A percentile compares a stretch with the other conserved stretches of the same genome.
Conservation (phyloP, 2,113 vertebrate genomes). For the Neodontobutis hainanensis region DNA sequence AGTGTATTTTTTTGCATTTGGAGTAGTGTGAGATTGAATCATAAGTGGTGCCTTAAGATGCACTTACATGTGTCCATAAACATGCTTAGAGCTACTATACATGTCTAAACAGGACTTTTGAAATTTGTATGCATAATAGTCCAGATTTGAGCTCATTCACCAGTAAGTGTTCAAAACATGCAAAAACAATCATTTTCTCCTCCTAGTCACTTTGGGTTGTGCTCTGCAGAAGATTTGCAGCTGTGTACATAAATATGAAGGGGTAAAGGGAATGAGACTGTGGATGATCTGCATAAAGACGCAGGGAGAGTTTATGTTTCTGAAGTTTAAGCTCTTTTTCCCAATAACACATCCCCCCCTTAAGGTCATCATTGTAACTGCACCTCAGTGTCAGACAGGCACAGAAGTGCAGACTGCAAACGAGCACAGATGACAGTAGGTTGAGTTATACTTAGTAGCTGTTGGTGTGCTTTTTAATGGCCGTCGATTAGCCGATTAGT, state of each 20-base stretch:
- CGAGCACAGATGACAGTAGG: too few relatives aligned
- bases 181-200: not conserved
- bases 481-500: too few relatives aligned
- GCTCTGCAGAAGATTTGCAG: not conserved
- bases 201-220: not conserved
- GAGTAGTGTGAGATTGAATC: not conserved
- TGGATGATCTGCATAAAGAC: not conserved
- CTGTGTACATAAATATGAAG: not conserved
- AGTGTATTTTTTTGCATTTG: not conserved
- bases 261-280: not conserved
- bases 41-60: not conserved
- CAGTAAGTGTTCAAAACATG: not conserved
- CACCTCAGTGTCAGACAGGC: not conserved
- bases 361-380: conserved; percentile 16
- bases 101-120: too few relatives aligned
- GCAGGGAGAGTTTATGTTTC: not conserved
- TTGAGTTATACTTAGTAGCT: too few relatives aligned
- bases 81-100: not conserved
- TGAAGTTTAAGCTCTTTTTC: conserved; percentile 1
- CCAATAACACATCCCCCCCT: conserved; percentile 58
- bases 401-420: too few relatives aligned
- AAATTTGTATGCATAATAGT: not conserved
- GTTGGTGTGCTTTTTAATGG: too few relatives aligned
- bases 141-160: not conserved
- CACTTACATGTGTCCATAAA: not conserved